Conservation (phyloP, 2,888 invertebrate genomes). For the Megamerina dolium region DNA sequence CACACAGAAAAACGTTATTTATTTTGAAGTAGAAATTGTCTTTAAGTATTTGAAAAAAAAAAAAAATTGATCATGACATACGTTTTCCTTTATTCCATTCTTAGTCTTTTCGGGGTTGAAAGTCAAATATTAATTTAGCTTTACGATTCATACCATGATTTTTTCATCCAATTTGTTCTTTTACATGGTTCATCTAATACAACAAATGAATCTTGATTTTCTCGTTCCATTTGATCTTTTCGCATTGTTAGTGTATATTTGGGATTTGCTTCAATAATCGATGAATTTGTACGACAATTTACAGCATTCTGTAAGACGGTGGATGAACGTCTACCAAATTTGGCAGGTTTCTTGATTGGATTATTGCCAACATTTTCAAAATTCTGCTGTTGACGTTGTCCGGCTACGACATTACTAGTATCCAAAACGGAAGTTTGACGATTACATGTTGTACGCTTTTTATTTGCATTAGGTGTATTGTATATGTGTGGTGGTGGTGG, state of each 20-base stretch:
- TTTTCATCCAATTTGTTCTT: constrained; percentile 46
- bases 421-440: constrained; percentile 26
- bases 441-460: constrained; percentile 29
- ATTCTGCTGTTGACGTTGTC: constrained; percentile 17
- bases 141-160: constrained; percentile 45
- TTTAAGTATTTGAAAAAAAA: no score
- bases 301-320: constrained; percentile 34
- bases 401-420: not conserved
- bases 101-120: no score
- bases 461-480: constrained; percentile 13
- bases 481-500: not conserved
- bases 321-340: constrained; percentile 44
- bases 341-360: constrained; percentile 31
- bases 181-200: constrained; percentile 44
- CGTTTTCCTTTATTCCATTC: no score
- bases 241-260: constrained; percentile 35
- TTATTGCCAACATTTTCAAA: constrained; percentile 33
- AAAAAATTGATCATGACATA: no score
- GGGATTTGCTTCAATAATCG: constrained; percentile 42
- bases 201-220: constrained; percentile 39
- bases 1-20: no score
- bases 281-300: constrained; percentile 38
- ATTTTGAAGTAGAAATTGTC: no score
- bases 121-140: not conserved
- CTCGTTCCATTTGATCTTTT: constrained; percentile 27